phyloP scores from a whole-genome alignment of 2,888 invertebrate genomes.

The Petrolisthes manimaculis region DNA sequence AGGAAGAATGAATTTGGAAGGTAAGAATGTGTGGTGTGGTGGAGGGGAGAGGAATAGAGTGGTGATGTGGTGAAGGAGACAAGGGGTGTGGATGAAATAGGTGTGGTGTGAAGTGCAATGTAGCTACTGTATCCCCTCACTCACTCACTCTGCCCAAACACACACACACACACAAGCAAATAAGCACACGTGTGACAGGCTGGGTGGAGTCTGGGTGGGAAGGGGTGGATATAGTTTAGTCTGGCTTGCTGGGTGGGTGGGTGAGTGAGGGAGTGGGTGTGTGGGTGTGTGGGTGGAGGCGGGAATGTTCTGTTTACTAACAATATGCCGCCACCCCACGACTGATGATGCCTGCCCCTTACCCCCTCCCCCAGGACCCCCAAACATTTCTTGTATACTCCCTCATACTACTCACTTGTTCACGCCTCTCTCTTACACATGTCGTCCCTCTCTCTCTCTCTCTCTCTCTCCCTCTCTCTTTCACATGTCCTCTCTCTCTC shows the following conservation, averaged over 20 bases:
- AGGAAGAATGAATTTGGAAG: too few species aligned
- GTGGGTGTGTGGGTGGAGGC: too few species aligned
- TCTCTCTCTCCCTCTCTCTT: background rate
- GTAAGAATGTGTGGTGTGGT: background rate
- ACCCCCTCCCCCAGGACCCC: background rate
- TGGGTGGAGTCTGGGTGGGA: too few species aligned
- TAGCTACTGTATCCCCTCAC: background rate
- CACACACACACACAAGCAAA: background rate
- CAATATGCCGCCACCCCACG: too few species aligned
- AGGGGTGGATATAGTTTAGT: too few species aligned
- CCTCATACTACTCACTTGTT: too few species aligned
- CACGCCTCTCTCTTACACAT: background rate
- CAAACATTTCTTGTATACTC: too few species aligned
- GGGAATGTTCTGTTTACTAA: too few species aligned
- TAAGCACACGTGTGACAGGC: background rate
- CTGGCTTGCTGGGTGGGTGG: too few species aligned
- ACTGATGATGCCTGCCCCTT: too few species aligned
- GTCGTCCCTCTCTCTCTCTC: background rate
- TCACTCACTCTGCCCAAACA: background rate
- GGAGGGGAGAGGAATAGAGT: background rate
- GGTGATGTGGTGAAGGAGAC: background rate
- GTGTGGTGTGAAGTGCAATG: background rate
- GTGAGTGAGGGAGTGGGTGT: too few species aligned
- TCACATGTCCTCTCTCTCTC: slow-evolving; percentile 1
- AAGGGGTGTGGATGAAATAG: background rate